phyloP scores from a whole-genome alignment of 64 coral and sea anemone species.

The Exaiptasia diaphana region DNA sequence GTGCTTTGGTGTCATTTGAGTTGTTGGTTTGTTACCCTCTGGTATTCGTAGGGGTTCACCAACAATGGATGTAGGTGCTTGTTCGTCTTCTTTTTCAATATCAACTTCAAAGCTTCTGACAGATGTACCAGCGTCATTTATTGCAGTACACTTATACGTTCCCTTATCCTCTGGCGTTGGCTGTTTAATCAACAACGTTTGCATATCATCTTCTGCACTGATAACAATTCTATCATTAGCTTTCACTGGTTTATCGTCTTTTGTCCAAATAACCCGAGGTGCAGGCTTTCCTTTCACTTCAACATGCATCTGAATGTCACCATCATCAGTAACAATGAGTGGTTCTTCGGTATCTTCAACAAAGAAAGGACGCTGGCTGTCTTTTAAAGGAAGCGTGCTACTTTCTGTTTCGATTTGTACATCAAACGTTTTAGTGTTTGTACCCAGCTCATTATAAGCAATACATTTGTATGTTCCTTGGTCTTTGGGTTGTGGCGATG shows the following conservation, averaged over 20 bases:
- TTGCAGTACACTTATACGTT: conserved; percentile 63
- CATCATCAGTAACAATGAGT: conserved; percentile 47
- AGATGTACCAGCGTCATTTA: conserved; percentile 69
- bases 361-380: conserved; percentile 60
- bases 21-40: conserved; percentile 43
- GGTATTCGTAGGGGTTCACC: conserved; percentile 42
- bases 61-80: conserved; percentile 34
- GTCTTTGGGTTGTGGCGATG: conserved; percentile 39
- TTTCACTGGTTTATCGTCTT: conserved; percentile 9
- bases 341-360: conserved; percentile 62
- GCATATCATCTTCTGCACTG: conserved; percentile 2
- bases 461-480: conserved; percentile 71
- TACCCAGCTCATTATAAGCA: conserved; percentile 52
- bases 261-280: conserved; percentile 47
- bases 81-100: conserved; percentile 55
- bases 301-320: conserved; percentile 48
- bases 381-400: conserved; percentile 15
- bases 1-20: conserved; percentile 20
- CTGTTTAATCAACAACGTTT: conserved; percentile 14
- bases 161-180: conserved; percentile 50
- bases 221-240: conserved; percentile 45
- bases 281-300: conserved; percentile 64
- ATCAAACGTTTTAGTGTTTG: conserved; percentile 58
- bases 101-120: conserved; percentile 57
- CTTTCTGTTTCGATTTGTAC: conserved; percentile 53